A percentile compares a stretch with the other conserved stretches of the same genome.
Evolutionary conservation across 1,140 invertebrate species (phyloP).

Genomic region (Drosophila trapezifrons): DNA sequence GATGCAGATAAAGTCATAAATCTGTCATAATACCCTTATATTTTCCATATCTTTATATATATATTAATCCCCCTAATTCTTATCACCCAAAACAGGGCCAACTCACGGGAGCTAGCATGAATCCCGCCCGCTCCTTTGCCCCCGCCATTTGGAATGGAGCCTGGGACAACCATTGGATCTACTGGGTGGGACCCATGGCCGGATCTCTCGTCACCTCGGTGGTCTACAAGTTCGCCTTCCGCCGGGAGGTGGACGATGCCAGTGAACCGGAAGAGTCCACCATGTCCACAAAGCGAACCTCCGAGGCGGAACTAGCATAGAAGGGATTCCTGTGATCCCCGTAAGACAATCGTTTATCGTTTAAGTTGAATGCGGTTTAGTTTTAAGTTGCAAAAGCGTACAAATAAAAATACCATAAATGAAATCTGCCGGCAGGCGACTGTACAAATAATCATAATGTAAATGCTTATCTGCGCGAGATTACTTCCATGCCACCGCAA

Average conservation of each 20-base stretch:
- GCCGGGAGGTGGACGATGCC: constrained; percentile 26
- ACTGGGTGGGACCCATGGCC: constrained; percentile 89
- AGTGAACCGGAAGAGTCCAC: constrained; percentile 1
- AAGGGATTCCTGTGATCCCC: neutral
- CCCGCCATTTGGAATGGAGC: constrained; percentile 89
- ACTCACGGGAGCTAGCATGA: constrained; percentile 91
- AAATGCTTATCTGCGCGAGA: constrained; percentile 37
- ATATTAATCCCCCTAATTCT: neutral
- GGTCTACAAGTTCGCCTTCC: constrained; percentile 86
- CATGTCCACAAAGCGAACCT: constrained; percentile 20
- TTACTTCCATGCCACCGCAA: constrained; percentile 10
- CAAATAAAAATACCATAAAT: constrained; percentile 37
- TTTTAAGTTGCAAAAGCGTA: constrained; percentile 24
- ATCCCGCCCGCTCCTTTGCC: constrained; percentile 90
- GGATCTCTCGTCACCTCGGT: constrained; percentile 86
- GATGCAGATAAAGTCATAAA: too few relatives aligned
- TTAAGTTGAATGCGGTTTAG: constrained; percentile 33
- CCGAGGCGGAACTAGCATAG: constrained; percentile 32
- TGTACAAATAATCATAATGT: constrained; percentile 33
- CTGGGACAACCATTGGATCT: constrained; percentile 92
- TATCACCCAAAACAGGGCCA: constrained; percentile 85
- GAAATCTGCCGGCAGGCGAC: constrained; percentile 14
- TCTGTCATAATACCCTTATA: too few relatives aligned
- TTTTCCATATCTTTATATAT: too few relatives aligned
- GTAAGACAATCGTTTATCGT: constrained; percentile 5